Evolutionary conservation across 2,113 vertebrate species (phyloP).

Genomic region (Chaetorhynchus papuensis): DNA sequence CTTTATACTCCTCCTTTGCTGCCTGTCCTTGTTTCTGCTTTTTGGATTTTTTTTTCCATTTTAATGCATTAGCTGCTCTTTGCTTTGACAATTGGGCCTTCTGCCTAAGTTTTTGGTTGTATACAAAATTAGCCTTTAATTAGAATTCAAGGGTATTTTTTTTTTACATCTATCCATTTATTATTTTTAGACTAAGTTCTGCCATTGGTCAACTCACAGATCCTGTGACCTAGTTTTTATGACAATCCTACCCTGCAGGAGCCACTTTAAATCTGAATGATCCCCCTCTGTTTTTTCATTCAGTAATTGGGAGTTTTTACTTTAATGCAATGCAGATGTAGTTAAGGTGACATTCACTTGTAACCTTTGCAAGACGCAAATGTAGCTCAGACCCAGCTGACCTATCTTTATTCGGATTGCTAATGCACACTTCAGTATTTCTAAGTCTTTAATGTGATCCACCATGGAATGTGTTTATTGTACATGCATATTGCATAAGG

Average conservation of each 20-base stretch:
- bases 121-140: neutral
- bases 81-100: neutral
- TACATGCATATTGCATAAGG: neutral
- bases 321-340: neutral
- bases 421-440: neutral
- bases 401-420: neutral
- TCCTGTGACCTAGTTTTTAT: neutral
- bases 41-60: neutral
- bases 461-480: neutral
- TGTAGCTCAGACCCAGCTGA: neutral
- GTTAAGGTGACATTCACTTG: neutral
- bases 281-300: neutral
- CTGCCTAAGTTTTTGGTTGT: neutral
- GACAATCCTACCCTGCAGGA: neutral
- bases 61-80: neutral
- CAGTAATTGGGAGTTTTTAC: neutral
- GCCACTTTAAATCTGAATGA: neutral
- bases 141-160: neutral
- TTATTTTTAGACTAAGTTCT: neutral
- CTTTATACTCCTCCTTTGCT: neutral
- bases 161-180: neutral
- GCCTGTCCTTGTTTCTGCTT: neutral
- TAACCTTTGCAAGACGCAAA: neutral
- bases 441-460: neutral
- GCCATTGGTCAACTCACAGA: neutral